Evolutionary conservation across 1,140 invertebrate genomes (phyloP).

Genomic region (Helicorthomorpha holstii): DNA sequence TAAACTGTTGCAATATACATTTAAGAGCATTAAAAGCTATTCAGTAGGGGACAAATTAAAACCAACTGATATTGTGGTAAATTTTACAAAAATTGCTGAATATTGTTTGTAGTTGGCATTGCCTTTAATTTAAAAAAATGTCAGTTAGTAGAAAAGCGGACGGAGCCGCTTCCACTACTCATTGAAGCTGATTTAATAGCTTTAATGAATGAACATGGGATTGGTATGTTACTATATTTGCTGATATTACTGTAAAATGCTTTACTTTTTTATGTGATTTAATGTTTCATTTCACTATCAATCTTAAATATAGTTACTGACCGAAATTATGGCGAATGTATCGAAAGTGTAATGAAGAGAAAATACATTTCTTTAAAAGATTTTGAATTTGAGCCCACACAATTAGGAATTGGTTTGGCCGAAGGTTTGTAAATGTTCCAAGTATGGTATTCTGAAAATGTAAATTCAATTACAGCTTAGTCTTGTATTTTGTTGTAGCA

Average conservation of each 20-base stretch:
- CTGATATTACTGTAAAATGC: neutral
- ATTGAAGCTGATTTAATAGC: conserved; percentile 96
- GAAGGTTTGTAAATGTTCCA: conserved; percentile 37
- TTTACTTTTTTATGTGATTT: neutral
- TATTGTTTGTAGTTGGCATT: neutral
- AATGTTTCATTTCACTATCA: neutral
- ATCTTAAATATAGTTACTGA: conserved; percentile 50
- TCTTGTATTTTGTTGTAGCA: conserved; percentile 24
- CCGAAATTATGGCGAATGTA: conserved; percentile 98
- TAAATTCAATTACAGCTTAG: neutral
- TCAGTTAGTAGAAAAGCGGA: conserved; percentile 55
- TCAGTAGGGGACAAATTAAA: conserved; percentile 41
- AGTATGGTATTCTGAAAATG: neutral
- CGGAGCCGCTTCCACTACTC: conserved; percentile 65
- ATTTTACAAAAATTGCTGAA: too few species aligned
- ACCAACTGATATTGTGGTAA: conserved; percentile 57
- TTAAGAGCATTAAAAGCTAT: conserved; percentile 39
- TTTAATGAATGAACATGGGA: conserved; percentile 99
- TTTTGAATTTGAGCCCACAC: conserved; percentile 68
- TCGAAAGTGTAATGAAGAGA: conserved; percentile 87
- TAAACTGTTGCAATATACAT: too few species aligned
- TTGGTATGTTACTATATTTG: conserved; percentile 38
- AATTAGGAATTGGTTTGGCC: conserved; percentile 89
- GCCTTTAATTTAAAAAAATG: conserved; percentile 4
- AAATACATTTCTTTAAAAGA: conserved; percentile 61